Percentiles rank a stretch among this genome's conserved stretches.
These are phyloP conservation scores for Dioctria rufipes DNA, from an alignment of 2,888 invertebrate species.

Conservation along the genomic window DNA sequence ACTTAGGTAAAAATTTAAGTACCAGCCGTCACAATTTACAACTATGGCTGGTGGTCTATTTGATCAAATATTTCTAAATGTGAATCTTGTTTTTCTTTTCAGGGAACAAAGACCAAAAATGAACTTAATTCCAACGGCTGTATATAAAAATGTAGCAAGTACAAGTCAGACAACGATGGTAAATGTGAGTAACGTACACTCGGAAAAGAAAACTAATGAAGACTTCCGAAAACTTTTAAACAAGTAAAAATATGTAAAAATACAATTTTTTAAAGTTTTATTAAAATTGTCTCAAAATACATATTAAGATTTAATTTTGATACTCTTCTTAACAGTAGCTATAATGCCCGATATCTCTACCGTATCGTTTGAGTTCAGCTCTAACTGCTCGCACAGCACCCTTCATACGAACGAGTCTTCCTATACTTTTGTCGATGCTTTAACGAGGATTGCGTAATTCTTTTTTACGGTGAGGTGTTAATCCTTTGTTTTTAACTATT, in stretches of 20 bases:
- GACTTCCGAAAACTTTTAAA: slow-evolving; percentile 67
- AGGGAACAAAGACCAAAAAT: slow-evolving; percentile 60
- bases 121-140: slow-evolving; percentile 60
- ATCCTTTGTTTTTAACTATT: slow-evolving; percentile 96
- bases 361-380: slow-evolving; percentile 86
- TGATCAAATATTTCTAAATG: no score
- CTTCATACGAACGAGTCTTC: slow-evolving; percentile 94
- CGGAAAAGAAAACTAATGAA: slow-evolving; percentile 65
- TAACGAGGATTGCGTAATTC: slow-evolving; percentile 93
- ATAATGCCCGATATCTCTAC: slow-evolving; percentile 96
- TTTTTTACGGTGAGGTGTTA: slow-evolving; percentile 92
- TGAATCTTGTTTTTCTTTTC: neutral
- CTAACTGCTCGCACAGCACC: slow-evolving; percentile 91
- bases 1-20: no score
- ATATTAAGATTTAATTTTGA: slow-evolving; percentile 80
- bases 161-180: neutral
- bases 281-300: slow-evolving; percentile 10
- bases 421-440: slow-evolving; percentile 94
- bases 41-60: no score
- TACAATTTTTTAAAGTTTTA: slow-evolving; percentile 8
- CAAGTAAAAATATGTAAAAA: slow-evolving; percentile 21
- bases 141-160: slow-evolving; percentile 55
- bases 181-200: slow-evolving; percentile 32
- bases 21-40: no score
- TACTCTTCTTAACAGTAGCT: slow-evolving; percentile 88